Base-by-base conservation (phyloP, 2,888 invertebrate species). In the Argynnis bischoffii region DNA sequence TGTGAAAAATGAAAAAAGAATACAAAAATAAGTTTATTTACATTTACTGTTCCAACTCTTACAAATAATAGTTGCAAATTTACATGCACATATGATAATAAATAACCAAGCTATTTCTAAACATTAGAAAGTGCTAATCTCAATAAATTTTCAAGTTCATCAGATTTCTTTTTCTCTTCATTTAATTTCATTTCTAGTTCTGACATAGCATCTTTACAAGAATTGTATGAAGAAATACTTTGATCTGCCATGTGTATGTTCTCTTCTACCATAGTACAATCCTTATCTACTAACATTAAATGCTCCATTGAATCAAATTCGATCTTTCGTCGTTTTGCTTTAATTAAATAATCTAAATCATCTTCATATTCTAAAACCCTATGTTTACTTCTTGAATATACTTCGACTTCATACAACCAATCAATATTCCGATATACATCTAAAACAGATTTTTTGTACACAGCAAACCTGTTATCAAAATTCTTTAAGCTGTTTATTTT, bases 391-490 rank as follows among this genome's bases (percentile, higher is more conserved):
- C 81, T 84, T 55, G 79, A 75, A 35, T 91, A 72, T 53, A 83
- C 74, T 55, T 84, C 81, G 46, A 80, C 75, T 71, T 88, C 82
- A 79, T 94, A 95, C 85, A 95, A 93, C 95, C 95, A 95, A 51
- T 94, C 88, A 18, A 88, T 84, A 68, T 86, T 90, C 31, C 90
- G 83, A 78, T 93, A 95, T 60, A 93, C 85, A 69, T 92, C 88
- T 66, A 95, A 80, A 59, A 88, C 87, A 64, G 92, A 83, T 75
- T 86, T 92, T 69, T 94, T 90, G 78, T 95, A 95, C 60, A 95
- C 90, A 0, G 94, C 94, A 74, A 86, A 90, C 71, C 86, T 79
- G 67, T 88, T 86, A 69, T 90, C 84, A 74, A 94, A 88, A 67
- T 89, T 85, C 46, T 90, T 84, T 16, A 92, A 78, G 60, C 86